A percentile compares a stretch with the other conserved stretches of the same genome.
phyloP scores from a whole-genome alignment of 2,113 vertebrate genomes.

The Salvelinus namaycush region DNA sequence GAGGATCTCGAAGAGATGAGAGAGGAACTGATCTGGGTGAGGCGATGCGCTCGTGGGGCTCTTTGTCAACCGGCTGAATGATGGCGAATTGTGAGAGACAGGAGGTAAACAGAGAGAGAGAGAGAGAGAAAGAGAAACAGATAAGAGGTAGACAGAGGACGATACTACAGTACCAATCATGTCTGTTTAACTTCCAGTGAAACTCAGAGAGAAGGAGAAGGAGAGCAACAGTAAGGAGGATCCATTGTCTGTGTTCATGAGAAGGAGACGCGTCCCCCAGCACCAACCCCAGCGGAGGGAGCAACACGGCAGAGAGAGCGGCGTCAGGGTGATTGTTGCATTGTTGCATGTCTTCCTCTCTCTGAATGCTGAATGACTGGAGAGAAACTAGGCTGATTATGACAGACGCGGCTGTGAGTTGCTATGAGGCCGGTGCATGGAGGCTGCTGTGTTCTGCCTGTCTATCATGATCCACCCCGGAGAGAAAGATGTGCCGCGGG shows the following conservation, averaged over 20 bases:
- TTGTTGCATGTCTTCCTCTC: conserved; percentile 56
- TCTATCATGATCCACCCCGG: conserved; percentile 29
- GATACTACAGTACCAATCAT: too few relatives aligned
- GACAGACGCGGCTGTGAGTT: conserved; percentile 4
- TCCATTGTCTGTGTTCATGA: too few relatives aligned
- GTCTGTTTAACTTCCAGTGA: too few relatives aligned
- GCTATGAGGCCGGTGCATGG: conserved; percentile 40
- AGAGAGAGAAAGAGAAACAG: conserved; percentile 13
- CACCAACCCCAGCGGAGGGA: neutral
- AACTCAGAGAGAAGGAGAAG: too few relatives aligned
- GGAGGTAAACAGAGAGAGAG: too few relatives aligned
- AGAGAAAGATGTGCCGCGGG: conserved; percentile 27
- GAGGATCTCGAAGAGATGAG: conserved; percentile 62
- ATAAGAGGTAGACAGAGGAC: conserved; percentile 28
- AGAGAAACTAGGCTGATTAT: conserved; percentile 30
- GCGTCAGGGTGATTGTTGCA: conserved; percentile 61
- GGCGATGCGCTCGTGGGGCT: conserved; percentile 22
- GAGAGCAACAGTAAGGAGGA: too few relatives aligned
- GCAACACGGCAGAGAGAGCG: neutral
- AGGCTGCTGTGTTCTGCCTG: conserved; percentile 36
- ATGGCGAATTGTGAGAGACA: conserved; percentile 28
- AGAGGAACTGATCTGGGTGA: too few relatives aligned
- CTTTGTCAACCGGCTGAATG: conserved; percentile 70
- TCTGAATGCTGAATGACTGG: conserved; percentile 39
- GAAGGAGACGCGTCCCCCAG: conserved; percentile 8